Base-by-base conservation (phyloP, 2,888 invertebrate genomes). In the Pseudeuparius sepicola region DNA sequence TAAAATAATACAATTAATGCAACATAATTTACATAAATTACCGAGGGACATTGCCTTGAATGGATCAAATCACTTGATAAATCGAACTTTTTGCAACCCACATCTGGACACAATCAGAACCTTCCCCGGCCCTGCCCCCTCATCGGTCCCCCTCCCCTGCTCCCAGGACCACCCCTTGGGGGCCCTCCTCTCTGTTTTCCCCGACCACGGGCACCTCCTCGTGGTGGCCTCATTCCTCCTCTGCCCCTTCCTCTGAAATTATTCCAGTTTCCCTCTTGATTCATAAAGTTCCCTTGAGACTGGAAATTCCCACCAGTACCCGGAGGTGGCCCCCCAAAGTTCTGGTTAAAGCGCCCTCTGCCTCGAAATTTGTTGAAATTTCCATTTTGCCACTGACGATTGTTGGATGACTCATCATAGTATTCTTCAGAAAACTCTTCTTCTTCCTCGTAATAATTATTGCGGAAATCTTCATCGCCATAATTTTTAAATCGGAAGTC, bases 361-460 rank as follows among this genome's bases (percentile, higher is more conserved):
- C 39, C 33, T n/a, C 45, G 42, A 34, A 44, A 49, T 32, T 44
- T 49, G 26, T 51, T 51, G 27, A 49, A 49, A 26, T 48, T 50
- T 40, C 62, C 60, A 43, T 61, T 57, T 27, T 37, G 37, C 24
- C 64, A n/a, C n/a, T n/a, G n/a, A n/a, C n/a, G n/a, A n/a, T n/a
- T n/a, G n/a, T n/a, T n/a, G n/a, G n/a, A n/a, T 58, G n/a, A 59
- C 17, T 65, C 63, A 51, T 53, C 54, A 29, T 57, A 56, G 44
- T 66, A 64, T 54, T 66, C 64, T 24, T 67, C 62, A 54, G 60
- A 54, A 28, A 44, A 51, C 11, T 48, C 46, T 11, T 63, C 66
- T 30, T 20, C 47, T 38, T 47, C 36, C 33, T 48, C 46, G 25
- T 50, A 45, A 37, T 48, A 41, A 48, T 65, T 37, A 18, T 25